These are phyloP conservation scores for Sympetrum striolatum DNA, from an alignment of 2,888 invertebrate species.

Conservation along the genomic window DNA sequence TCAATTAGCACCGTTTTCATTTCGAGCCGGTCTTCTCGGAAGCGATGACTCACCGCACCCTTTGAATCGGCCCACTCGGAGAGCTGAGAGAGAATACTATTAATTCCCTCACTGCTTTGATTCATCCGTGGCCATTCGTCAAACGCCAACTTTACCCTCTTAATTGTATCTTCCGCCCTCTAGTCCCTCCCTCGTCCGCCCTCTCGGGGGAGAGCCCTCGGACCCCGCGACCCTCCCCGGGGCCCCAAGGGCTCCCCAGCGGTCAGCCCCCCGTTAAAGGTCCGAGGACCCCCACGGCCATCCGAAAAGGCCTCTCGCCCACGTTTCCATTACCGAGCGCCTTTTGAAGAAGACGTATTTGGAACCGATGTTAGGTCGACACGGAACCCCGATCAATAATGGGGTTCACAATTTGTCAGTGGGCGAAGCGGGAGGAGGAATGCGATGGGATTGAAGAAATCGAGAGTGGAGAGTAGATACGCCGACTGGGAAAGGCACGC, in stretches of 20 bases:
- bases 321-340: not conserved
- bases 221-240: not conserved
- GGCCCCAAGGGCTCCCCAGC: not conserved
- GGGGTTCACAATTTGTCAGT: conserved; percentile 24
- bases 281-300: too few species aligned
- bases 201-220: not conserved
- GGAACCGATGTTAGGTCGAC: conserved; percentile 30
- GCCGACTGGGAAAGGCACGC: not conserved
- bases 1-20: too few species aligned
- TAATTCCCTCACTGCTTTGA: not conserved
- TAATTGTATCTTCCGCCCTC: not conserved
- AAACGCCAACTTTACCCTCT: not conserved
- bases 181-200: not conserved
- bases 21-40: too few species aligned
- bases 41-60: too few species aligned
- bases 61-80: too few species aligned
- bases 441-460: not conserved
- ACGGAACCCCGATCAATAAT: conserved; percentile 38
- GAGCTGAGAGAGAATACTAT: too few species aligned
- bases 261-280: too few species aligned
- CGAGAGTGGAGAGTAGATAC: not conserved
- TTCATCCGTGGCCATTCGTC: not conserved
- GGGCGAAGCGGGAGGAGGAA: not conserved
- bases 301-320: not conserved
- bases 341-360: conserved; percentile 38